Evolutionary conservation across 2,113 vertebrate species (phyloP).

Genomic region (Verasper variegatus): DNA sequence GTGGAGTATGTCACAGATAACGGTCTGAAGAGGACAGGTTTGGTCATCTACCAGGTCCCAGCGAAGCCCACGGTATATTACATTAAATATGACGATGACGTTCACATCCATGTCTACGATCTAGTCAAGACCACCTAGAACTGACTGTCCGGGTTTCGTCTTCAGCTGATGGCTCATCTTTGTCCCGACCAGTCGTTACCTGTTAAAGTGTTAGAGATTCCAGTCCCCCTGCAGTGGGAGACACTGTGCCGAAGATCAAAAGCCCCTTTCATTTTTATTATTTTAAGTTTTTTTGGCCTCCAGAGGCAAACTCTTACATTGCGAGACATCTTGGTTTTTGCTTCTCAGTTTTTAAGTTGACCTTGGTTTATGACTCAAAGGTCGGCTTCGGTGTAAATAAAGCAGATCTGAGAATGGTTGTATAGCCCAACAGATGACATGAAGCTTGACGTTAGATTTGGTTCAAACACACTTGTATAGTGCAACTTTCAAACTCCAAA

Average conservation of each 20-base stretch:
- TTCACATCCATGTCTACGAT: constrained; percentile 88
- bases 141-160: constrained; percentile 48
- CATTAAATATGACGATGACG: constrained; percentile 88
- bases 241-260: constrained; percentile 23
- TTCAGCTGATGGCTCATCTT: constrained; percentile 25
- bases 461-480: constrained; percentile 38
- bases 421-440: constrained; percentile 51
- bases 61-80: constrained; percentile 87
- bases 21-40: constrained; percentile 84
- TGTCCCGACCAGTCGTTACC: constrained; percentile 56
- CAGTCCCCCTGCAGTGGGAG: constrained; percentile 35
- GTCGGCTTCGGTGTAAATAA: constrained; percentile 63
- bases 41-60: constrained; percentile 87
- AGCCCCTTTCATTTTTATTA: neutral
- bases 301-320: constrained; percentile 14
- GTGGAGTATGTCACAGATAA: constrained; percentile 88
- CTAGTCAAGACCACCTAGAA: constrained; percentile 87
- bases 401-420: constrained; percentile 48
- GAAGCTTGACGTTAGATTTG: constrained; percentile 43
- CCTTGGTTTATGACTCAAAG: constrained; percentile 12
- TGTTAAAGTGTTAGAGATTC: constrained; percentile 65
- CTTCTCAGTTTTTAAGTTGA: constrained; percentile 35
- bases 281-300: neutral
- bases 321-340: constrained; percentile 19
- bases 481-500: constrained; percentile 50